Base-by-base conservation (phyloP, 2,113 vertebrate genomes). In the Bos javanicus region DNA sequence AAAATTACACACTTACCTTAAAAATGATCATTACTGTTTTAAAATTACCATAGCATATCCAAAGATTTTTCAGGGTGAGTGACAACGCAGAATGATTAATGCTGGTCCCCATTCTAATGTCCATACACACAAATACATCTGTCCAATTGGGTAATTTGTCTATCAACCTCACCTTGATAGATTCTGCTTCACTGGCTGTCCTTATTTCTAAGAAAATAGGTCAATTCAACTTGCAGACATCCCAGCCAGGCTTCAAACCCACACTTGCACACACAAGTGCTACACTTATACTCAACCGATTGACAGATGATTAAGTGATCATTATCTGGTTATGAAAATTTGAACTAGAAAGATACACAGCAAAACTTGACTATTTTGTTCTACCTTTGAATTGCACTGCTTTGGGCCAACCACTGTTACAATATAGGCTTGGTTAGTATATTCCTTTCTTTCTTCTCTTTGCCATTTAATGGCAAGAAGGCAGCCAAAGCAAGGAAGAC, bases 21-120 rank as follows among this genome's bases (percentile, higher is more conserved):
- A 26, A 84, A 87, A 82, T 83, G n/a, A 93, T 83, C 17, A 81
- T 84, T 59, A 84, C 26, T 81, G n/a, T 80, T 93, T 96, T 93
- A 67, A 97, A 78, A 87, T 87, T 93, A 93, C 83, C 30, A 87
- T 26, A 92, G 23, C 16, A 84, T 86, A 48, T 43, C 30, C 48
- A 94, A 90, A 67, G 15, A 2, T 4, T 90, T 92, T 46, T 89
- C 87, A 86, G 36, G 19, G 43, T 80, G 14, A 82, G 7, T 11
- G 7, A 57, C 25, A 57, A 39, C 14, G n/a, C 30, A 60, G 46
- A 93, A 39, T 57, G 13, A 80, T 96, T 62, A 54, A 21, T 56
- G 56, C 17, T 90, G 64, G 26, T 36, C 82, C 76, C 23, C 19
- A 86, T 82, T n/a, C 43, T 87, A 81, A 92, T 1, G 8, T 50